phyloP scores from a whole-genome alignment of 2,113 vertebrate genomes.

The Pelobates fuscus region DNA sequence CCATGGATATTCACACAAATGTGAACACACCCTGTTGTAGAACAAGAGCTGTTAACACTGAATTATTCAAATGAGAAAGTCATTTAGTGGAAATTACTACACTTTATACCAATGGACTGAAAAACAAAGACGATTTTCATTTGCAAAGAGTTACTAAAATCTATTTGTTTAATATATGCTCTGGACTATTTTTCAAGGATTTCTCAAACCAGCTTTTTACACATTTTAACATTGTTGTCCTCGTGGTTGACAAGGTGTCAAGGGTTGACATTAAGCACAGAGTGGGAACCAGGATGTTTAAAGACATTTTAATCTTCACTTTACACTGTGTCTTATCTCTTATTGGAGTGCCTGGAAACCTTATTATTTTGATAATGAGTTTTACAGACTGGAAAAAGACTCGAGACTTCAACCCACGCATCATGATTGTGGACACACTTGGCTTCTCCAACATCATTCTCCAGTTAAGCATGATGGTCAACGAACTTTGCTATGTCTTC shows the following conservation, averaged over 20 bases:
- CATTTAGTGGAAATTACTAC: no score
- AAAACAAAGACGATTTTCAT: no score
- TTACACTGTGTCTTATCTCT: not conserved
- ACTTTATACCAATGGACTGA: no score
- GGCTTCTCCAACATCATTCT: constrained; percentile 49
- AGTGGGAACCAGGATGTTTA: not conserved
- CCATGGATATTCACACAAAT: not conserved
- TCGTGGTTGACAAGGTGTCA: not conserved
- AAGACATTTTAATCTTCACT: not conserved
- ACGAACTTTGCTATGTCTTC: constrained; percentile 6
- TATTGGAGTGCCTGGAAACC: constrained; percentile 15
- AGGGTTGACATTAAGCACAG: not conserved
- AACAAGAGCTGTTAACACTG: no score
- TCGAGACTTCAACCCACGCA: constrained; percentile 17
- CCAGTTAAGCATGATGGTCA: constrained; percentile 47
- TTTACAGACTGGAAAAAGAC: constrained; percentile 46
- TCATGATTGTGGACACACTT: constrained; percentile 49
- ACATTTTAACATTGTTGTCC: no score
- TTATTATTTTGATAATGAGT: constrained; percentile 43
- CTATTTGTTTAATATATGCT: no score
- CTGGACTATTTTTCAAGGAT: no score
- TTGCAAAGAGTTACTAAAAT: no score
- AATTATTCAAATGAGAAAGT: no score
- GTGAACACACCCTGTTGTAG: no score
- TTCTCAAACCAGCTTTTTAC: no score